Evolutionary conservation across 2,888 invertebrate species (phyloP).

Genomic region (Tenthredo livida): DNA sequence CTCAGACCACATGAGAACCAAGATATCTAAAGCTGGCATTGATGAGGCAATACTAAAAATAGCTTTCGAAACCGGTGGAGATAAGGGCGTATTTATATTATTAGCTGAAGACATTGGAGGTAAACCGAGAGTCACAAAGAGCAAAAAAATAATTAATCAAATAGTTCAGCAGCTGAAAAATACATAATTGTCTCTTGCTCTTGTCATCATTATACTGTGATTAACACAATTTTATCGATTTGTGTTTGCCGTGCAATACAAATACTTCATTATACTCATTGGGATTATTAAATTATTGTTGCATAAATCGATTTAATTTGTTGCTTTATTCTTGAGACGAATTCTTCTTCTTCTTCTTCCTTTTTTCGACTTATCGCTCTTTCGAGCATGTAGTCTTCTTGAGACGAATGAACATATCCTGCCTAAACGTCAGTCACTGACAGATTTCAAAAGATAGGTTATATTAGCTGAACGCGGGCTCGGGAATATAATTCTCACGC

Average conservation of each 20-base stretch:
- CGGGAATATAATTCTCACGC: constrained; percentile 16
- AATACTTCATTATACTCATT: background rate
- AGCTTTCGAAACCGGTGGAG: constrained; percentile 37
- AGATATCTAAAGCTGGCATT: constrained; percentile 48
- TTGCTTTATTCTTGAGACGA: background rate
- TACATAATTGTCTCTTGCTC: background rate
- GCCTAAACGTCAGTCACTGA: constrained; percentile 15
- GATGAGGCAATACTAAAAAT: background rate
- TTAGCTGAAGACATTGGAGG: constrained; percentile 51
- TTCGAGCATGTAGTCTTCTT: too few relatives aligned
- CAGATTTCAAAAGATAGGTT: constrained; percentile 26
- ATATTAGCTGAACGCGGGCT: background rate
- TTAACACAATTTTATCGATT: background rate
- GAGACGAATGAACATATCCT: constrained; percentile 15
- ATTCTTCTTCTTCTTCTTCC: too few relatives aligned
- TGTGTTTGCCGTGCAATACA: background rate
- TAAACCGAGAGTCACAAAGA: constrained; percentile 46
- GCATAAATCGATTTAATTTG: background rate
- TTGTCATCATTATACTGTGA: background rate
- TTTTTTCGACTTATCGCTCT: too few relatives aligned
- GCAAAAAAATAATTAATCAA: constrained; percentile 47
- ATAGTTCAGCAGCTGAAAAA: constrained; percentile 50
- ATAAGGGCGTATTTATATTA: constrained; percentile 51
- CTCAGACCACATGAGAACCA: constrained; percentile 47
- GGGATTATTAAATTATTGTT: background rate